Evolutionary conservation across 2,113 vertebrate genomes (phyloP).

Genomic region (Guaruba guarouba): DNA sequence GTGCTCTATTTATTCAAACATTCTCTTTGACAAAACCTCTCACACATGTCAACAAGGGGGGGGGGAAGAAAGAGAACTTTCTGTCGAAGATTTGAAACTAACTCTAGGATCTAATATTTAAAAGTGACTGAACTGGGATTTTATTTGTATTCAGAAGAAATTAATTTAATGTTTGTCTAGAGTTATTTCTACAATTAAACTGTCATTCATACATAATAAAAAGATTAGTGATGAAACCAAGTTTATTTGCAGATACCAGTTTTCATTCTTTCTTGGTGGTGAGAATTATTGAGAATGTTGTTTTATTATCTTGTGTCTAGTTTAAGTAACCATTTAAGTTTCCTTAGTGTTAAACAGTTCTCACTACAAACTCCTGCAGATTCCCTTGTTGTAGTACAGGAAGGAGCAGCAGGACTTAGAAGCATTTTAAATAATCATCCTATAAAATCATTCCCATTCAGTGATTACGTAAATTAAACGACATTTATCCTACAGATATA

Average conservation of each 20-base stretch:
- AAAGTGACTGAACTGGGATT: neutral
- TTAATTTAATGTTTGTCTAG: slow-evolving; percentile 31
- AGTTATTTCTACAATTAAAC: slow-evolving; percentile 13
- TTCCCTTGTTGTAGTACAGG: neutral
- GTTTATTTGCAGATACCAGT: neutral
- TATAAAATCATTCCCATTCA: neutral
- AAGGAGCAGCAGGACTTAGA: neutral
- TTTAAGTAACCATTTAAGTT: neutral
- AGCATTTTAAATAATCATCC: neutral
- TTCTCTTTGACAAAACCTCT: neutral
- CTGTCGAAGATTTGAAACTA: neutral
- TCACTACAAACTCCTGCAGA: neutral
- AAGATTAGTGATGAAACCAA: neutral
- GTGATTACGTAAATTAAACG: neutral
- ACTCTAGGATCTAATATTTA: neutral
- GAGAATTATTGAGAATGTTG: neutral
- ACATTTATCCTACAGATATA: neutral
- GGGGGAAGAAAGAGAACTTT: neutral
- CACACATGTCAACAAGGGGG: neutral
- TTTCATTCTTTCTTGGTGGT: neutral
- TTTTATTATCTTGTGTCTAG: neutral
- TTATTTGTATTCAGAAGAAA: slow-evolving; percentile 5
- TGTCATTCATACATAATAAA: slow-evolving; percentile 8
- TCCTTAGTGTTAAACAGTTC: neutral
- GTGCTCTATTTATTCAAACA: neutral